Conservation (phyloP, 2,888 invertebrate species). For the Eudemis profundana region DNA sequence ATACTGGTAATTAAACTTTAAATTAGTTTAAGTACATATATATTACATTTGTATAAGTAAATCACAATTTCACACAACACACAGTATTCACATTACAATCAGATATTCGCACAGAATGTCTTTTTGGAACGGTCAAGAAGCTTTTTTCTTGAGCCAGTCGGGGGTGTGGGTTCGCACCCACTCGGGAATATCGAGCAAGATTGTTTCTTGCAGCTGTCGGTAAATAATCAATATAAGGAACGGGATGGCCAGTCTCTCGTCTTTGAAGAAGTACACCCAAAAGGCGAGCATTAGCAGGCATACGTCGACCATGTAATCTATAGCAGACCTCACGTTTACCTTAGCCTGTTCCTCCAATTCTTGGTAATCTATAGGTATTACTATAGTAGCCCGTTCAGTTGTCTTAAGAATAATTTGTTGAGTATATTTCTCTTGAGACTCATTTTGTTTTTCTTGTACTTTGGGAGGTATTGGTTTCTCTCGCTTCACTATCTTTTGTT, state of each 20-base stretch:
- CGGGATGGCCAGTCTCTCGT: conserved; percentile 92
- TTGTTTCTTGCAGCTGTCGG: conserved; percentile 89
- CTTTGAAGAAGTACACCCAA: conserved; percentile 93
- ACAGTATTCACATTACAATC: conserved; percentile 72
- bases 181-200: conserved; percentile 85
- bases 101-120: conserved; percentile 73
- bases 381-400: conserved; percentile 76
- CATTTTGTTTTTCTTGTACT: conserved; percentile 52
- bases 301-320: conserved; percentile 91
- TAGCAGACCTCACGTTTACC: conserved; percentile 87
- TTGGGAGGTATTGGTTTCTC: conserved; percentile 47
- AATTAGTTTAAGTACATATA: conserved; percentile 54
- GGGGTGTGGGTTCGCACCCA: conserved; percentile 80
- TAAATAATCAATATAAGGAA: conserved; percentile 91
- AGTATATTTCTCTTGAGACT: conserved; percentile 57
- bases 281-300: conserved; percentile 90
- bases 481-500: conserved; percentile 31
- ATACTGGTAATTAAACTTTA: conserved; percentile 36
- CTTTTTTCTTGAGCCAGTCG: conserved; percentile 75
- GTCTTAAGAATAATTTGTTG: conserved; percentile 72
- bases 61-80: conserved; percentile 76
- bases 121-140: conserved; percentile 78
- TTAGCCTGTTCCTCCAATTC: conserved; percentile 87
- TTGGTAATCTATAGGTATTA: conserved; percentile 82
- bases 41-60: conserved; percentile 64